phyloP scores from a whole-genome alignment of 2,797 vertebrate genomes.

The Microctenopoma lineatum region DNA sequence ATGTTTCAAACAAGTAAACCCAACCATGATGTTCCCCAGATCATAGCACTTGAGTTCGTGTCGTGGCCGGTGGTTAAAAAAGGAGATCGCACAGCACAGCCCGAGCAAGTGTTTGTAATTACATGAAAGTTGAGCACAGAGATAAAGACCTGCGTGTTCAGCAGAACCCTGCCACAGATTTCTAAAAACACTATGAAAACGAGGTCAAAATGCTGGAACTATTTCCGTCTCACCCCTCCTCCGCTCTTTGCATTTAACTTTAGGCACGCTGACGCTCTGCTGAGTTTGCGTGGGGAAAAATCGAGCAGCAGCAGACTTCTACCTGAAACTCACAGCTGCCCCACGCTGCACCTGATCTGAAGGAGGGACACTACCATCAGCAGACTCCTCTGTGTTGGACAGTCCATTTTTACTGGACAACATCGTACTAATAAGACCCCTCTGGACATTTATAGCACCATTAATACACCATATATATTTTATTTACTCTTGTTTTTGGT shows the following conservation, averaged over 20 bases:
- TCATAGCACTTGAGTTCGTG: slow-evolving; percentile 33
- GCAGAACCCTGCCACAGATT: slow-evolving; percentile 26
- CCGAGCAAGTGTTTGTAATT: slow-evolving; percentile 26
- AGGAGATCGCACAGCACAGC: background rate
- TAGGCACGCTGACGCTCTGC: slow-evolving; percentile 49
- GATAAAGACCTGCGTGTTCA: slow-evolving; percentile 57
- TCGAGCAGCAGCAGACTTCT: slow-evolving; percentile 32
- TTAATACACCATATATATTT: background rate
- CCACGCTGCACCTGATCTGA: slow-evolving; percentile 71
- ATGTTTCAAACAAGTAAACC: background rate
- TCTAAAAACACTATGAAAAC: slow-evolving; percentile 28
- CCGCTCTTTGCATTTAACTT: slow-evolving; percentile 20
- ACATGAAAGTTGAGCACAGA: slow-evolving; percentile 10
- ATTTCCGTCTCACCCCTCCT: slow-evolving; percentile 30
- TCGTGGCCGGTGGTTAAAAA: background rate
- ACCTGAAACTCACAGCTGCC: slow-evolving; percentile 69
- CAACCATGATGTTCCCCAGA: slow-evolving; percentile 8
- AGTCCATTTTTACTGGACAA: background rate
- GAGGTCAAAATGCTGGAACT: slow-evolving; percentile 41
- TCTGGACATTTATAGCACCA: background rate
- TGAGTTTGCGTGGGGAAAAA: slow-evolving; percentile 35
- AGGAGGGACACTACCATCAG: background rate
- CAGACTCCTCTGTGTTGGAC: background rate
- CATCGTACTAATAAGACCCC: background rate
- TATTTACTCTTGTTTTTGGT: background rate